phyloP scores from a whole-genome alignment of 2,797 vertebrate genomes.

The Enteromius paludinosus region DNA sequence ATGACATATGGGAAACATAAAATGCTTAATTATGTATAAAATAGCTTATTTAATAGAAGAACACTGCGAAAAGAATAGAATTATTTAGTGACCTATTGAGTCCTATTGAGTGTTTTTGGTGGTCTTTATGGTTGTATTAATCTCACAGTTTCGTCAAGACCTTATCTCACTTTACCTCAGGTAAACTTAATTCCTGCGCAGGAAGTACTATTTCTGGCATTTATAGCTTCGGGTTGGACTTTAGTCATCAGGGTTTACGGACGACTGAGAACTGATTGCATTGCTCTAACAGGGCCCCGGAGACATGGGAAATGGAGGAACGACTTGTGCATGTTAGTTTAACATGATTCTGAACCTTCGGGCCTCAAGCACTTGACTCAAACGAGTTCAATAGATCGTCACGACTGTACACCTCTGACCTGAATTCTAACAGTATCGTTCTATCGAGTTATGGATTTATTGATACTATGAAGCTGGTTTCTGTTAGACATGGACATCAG shows the following conservation, averaged over 20 bases:
- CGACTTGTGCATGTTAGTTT: conserved; percentile 10
- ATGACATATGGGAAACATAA: not conserved
- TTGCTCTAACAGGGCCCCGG: conserved; percentile 21
- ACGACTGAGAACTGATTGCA: conserved; percentile 38
- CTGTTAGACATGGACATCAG: not conserved
- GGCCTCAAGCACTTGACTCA: conserved; percentile 13
- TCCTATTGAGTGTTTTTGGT: conserved; percentile 13
- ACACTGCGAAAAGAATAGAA: not conserved
- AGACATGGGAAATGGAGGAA: conserved; percentile 24
- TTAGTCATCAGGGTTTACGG: conserved; percentile 40
- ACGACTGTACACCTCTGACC: not conserved
- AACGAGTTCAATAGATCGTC: not conserved
- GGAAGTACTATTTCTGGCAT: conserved; percentile 23
- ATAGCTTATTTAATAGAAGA: not conserved
- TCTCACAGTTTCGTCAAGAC: conserved; percentile 1
- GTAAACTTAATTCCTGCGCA: conserved; percentile 1
- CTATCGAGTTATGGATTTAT: conserved; percentile 15
- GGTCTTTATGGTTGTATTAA: not conserved
- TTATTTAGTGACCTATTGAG: not conserved
- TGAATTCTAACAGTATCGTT: conserved; percentile 1
- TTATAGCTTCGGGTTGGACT: conserved; percentile 32
- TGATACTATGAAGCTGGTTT: not conserved
- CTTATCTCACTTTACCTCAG: conserved; percentile 19
- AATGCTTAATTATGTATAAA: not conserved
- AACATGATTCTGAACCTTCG: conserved; percentile 5